Percentiles rank a stretch among this genome's conserved stretches.
phyloP scores from a whole-genome alignment of 2,888 invertebrate genomes.

The Rosalia funebris region DNA sequence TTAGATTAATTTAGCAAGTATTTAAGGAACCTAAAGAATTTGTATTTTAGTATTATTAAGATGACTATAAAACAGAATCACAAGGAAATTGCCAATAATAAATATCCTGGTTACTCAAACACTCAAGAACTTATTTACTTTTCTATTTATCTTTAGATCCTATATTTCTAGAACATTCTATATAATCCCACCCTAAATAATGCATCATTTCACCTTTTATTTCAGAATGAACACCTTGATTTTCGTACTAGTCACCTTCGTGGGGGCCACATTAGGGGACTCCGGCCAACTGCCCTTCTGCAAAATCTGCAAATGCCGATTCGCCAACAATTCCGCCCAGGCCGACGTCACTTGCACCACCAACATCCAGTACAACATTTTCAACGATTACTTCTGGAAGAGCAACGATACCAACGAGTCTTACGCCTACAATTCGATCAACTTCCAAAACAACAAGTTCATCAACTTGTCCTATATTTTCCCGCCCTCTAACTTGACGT shows the following conservation, averaged over 20 bases:
- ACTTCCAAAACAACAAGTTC: constrained; percentile 44
- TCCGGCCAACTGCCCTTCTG: constrained; percentile 61
- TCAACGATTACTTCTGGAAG: constrained; percentile 65
- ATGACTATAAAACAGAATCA: no score
- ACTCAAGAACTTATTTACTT: no score
- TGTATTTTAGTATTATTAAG: no score
- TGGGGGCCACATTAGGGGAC: constrained; percentile 16
- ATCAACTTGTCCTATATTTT: constrained; percentile 58
- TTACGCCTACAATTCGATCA: constrained; percentile 40
- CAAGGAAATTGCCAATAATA: no score
- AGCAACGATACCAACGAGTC: constrained; percentile 49
- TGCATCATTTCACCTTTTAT: constrained; percentile 8
- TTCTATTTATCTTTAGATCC: no score
- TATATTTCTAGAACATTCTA: background rate
- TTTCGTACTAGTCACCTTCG: background rate
- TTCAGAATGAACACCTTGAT: constrained; percentile 26
- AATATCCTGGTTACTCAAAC: no score
- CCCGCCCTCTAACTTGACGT: constrained; percentile 65
- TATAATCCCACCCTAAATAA: no score
- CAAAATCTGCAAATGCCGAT: constrained; percentile 67
- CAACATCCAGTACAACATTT: constrained; percentile 66
- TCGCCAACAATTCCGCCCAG: constrained; percentile 47
- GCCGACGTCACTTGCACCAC: constrained; percentile 68
- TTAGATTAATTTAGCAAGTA: no score
- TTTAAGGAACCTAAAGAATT: no score